Evolutionary conservation across 2,888 invertebrate species (phyloP), one percentile per base, ranked within the genome.

Genomic region (Dioctria rufipes): DNA sequence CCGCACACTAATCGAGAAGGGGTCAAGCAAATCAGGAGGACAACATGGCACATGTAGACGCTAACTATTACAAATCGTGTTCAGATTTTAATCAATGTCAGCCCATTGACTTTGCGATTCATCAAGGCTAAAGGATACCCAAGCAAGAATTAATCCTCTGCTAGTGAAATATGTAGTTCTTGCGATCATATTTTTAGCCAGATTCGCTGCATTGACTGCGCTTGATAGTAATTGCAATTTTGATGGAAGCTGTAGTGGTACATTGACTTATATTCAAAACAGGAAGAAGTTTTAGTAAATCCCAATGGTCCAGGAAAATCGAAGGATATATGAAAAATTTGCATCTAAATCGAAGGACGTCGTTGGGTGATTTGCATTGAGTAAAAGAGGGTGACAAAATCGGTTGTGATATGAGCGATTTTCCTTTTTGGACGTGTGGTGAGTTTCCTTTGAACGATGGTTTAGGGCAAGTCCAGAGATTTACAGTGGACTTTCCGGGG

Each of bases 321-420:
- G 71, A 65, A 80, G 66, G 75, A 75, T 75, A 40, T 77, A 54
- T 87, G 86, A 87, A 87, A 87, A 88, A 88, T 88, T 88, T 88
- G 88, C 88, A 88, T 88, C 87, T 88, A 88, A 88, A 88, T 88
- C 88, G 88, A 88, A 87, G 82, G 80, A 80, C 66, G 42, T 63
- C 46, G 58, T 39, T 46, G 39, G 82, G 80, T 78, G 82, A 82
- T 84, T 82, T 83, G 81, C 82, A 81, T 82, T 82, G 78, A 40
- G 39, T 60, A 51, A 54, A 73, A 49, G 39, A 46, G 73, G 46
- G 11, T 37, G 5, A 67, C 8, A 3, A 49, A 13, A 3, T 4
- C 25, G 63, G n/a, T 39, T 25, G n/a, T 51, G 46, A 66, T 46
- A 40, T 63, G 63, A 37, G 11, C 6, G 8, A 5, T 37, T n/a